A percentile compares a stretch with the other conserved stretches of the same genome.
Conservation (phyloP, 2,888 invertebrate genomes). For the Lumbricus terrestris region DNA sequence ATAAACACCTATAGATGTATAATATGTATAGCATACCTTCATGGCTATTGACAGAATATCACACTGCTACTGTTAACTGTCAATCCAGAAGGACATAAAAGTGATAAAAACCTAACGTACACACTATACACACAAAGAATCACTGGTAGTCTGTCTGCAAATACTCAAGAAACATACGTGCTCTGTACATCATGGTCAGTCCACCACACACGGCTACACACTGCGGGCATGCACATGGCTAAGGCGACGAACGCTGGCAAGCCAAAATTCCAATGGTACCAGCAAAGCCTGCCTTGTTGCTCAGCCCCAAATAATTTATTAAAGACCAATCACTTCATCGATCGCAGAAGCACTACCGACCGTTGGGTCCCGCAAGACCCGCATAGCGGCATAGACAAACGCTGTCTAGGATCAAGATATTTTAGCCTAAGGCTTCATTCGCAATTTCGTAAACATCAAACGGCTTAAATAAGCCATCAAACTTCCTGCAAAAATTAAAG, state of each 20-base stretch:
- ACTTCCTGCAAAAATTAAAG: neutral
- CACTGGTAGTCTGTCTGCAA: neutral
- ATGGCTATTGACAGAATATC: neutral
- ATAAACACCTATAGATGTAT: too few relatives aligned
- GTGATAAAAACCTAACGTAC: too few relatives aligned
- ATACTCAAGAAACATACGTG: neutral
- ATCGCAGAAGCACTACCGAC: neutral
- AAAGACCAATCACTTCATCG: neutral
- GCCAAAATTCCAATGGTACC: neutral
- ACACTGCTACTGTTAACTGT: neutral
- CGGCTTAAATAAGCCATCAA: neutral
- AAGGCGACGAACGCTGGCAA: neutral
- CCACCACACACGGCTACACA: neutral
- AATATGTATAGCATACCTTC: neutral
- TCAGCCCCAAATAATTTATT: conserved; percentile 3
- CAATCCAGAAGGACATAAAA: neutral
- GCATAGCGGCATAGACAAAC: too few relatives aligned
- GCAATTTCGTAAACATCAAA: neutral
- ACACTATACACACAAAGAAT: neutral
- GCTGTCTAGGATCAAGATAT: too few relatives aligned
- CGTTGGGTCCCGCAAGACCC: neutral
- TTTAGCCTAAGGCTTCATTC: too few relatives aligned
- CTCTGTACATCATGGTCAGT: neutral
- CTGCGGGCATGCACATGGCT: neutral
- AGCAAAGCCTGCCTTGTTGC: neutral